phyloP scores from a whole-genome alignment of 2,888 invertebrate genomes.

The Galerucella pusilla region DNA sequence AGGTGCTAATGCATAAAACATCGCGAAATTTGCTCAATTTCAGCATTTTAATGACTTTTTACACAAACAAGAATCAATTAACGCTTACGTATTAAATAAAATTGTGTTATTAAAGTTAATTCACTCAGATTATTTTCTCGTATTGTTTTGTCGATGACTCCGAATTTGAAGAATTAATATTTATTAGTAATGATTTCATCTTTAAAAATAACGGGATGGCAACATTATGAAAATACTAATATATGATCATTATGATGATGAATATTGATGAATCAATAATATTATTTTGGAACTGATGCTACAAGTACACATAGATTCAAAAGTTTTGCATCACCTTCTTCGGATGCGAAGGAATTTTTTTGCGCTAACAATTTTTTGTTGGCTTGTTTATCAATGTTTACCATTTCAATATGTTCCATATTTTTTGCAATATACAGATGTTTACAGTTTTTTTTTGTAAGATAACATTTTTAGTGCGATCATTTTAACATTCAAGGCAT shows the following conservation, averaged over 20 bases:
- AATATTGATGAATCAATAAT: neutral
- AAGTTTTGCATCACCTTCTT: too few species aligned
- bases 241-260: too few species aligned
- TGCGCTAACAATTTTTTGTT: too few species aligned
- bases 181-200: neutral
- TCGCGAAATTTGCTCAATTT: neutral
- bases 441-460: too few species aligned
- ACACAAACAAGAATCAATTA: neutral
- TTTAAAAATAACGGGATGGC: constrained; percentile 2
- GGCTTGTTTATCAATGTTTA: too few species aligned
- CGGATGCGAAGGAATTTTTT: too few species aligned
- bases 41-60: neutral
- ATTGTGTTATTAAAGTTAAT: neutral
- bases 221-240: neutral
- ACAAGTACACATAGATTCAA: too few species aligned
- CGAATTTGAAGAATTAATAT: neutral
- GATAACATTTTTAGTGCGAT: too few species aligned
- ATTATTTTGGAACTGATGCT: neutral
- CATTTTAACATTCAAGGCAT: too few species aligned
- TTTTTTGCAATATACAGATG: too few species aligned
- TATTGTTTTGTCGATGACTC: neutral
- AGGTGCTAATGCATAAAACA: neutral
- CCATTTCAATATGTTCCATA: too few species aligned
- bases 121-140: neutral
- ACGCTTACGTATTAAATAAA: neutral